Conservation (phyloP, 2,113 vertebrate genomes). For the Pholis gunnellus region DNA sequence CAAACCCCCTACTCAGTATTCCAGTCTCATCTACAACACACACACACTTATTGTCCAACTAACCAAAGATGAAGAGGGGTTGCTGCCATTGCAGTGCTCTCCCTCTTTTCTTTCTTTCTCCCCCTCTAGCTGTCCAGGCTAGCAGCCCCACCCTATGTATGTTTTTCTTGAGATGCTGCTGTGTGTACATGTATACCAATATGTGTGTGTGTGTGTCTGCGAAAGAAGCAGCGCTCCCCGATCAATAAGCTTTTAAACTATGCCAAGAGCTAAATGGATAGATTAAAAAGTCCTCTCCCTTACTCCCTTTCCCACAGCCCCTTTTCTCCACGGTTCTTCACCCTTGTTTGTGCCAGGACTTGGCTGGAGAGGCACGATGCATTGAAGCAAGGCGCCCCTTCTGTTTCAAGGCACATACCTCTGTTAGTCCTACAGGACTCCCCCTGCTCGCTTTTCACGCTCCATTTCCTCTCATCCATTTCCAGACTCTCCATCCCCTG, state of each 20-base stretch:
- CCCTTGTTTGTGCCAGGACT: constrained; percentile 21
- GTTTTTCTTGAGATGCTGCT: constrained; percentile 19
- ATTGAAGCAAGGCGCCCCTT: constrained; percentile 29
- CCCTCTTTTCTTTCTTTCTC: not conserved
- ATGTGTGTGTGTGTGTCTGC: not conserved
- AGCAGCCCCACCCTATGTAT: constrained; percentile 54
- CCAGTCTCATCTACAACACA: constrained; percentile 8
- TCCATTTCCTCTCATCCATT: constrained; percentile 58
- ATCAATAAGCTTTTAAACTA: constrained; percentile 45
- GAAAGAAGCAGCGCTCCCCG: constrained; percentile 2
- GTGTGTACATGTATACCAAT: constrained; percentile 1
- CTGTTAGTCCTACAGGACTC: constrained; percentile 49
- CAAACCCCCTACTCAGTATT: constrained; percentile 41
- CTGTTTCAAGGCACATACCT: constrained; percentile 48
- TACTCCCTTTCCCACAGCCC: not conserved
- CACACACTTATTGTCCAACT: constrained; percentile 1
- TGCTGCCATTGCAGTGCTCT: constrained; percentile 45
- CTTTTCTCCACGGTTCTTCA: not conserved
- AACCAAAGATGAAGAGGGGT: not conserved
- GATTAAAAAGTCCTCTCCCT: constrained; percentile 7
- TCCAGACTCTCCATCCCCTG: constrained; percentile 12
- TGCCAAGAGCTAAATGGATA: constrained; percentile 9
- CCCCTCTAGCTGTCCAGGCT: constrained; percentile 26
- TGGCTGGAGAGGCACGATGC: constrained; percentile 28
- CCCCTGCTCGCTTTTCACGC: constrained; percentile 46